Conservation (phyloP, 1,140 invertebrate genomes). For the Plutomurus gul region DNA sequence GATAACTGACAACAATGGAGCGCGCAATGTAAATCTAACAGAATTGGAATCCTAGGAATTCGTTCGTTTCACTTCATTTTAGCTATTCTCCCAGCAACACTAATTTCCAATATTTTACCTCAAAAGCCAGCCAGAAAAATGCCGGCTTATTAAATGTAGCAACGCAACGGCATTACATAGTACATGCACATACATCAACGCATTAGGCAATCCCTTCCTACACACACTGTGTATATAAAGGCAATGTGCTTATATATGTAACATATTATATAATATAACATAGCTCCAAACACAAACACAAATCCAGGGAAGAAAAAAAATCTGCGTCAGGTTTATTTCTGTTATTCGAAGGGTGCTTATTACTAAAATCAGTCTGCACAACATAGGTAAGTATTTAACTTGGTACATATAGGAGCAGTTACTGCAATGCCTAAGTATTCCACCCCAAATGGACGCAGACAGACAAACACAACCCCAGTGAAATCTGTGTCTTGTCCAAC, state of each 20-base stretch:
- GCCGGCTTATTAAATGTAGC: slow-evolving; percentile 18
- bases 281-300: background rate
- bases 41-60: background rate
- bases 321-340: slow-evolving; percentile 22
- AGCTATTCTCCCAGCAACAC: background rate
- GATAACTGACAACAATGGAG: background rate
- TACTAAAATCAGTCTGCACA: slow-evolving; percentile 20
- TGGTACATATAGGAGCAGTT: too few species aligned
- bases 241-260: too few species aligned
- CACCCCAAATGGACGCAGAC: background rate
- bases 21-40: background rate
- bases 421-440: background rate
- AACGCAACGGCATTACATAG: background rate
- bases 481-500: background rate
- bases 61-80: background rate
- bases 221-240: too few species aligned
- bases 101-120: slow-evolving; percentile 31
- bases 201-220: too few species aligned
- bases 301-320: background rate
- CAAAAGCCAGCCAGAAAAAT: slow-evolving; percentile 11
- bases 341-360: slow-evolving; percentile 15
- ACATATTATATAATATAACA: too few species aligned
- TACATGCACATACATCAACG: background rate
- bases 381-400: too few species aligned
- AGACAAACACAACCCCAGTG: too few species aligned